Evolutionary conservation across 1,140 invertebrate genomes (phyloP).

Genomic region (Zaprionus davidi): DNA sequence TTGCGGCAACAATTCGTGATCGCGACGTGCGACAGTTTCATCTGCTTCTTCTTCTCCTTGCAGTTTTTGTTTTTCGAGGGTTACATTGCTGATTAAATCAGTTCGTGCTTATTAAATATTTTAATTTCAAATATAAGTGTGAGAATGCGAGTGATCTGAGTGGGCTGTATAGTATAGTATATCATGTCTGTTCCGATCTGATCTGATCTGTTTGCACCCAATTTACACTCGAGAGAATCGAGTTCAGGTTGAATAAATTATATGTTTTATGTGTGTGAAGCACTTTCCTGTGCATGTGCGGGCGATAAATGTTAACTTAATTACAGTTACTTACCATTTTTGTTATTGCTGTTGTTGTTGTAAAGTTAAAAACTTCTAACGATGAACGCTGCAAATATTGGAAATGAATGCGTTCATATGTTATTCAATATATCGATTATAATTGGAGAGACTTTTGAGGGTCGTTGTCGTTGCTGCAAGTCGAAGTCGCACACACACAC

Average conservation of each 20-base stretch:
- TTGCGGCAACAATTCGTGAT: background rate
- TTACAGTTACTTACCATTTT: constrained; percentile 60
- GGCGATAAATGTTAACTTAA: constrained; percentile 6
- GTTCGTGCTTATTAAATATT: constrained; percentile 51
- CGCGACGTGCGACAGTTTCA: background rate
- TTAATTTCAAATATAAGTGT: constrained; percentile 31
- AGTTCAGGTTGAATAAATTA: constrained; percentile 14
- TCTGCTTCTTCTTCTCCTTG: background rate
- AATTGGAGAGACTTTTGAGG: constrained; percentile 40
- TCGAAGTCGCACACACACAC: constrained; percentile 12
- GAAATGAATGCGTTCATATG: constrained; percentile 39
- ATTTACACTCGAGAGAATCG: constrained; percentile 6
- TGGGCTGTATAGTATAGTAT: constrained; percentile 14
- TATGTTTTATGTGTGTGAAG: constrained; percentile 3
- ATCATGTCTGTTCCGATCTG: background rate
- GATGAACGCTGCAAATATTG: constrained; percentile 61
- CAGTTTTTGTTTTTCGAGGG: background rate
- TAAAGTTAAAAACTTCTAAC: constrained; percentile 53
- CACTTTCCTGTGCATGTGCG: background rate
- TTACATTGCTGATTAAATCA: constrained; percentile 39
- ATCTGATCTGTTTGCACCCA: constrained; percentile 20
- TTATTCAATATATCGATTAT: constrained; percentile 40
- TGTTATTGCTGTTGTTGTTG: constrained; percentile 23
- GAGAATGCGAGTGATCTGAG: constrained; percentile 21
- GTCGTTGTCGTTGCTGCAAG: constrained; percentile 38